Percentiles rank a stretch among this genome's conserved stretches.
phyloP scores from a whole-genome alignment of 2,113 vertebrate species.

The Corythaeola cristata region DNA sequence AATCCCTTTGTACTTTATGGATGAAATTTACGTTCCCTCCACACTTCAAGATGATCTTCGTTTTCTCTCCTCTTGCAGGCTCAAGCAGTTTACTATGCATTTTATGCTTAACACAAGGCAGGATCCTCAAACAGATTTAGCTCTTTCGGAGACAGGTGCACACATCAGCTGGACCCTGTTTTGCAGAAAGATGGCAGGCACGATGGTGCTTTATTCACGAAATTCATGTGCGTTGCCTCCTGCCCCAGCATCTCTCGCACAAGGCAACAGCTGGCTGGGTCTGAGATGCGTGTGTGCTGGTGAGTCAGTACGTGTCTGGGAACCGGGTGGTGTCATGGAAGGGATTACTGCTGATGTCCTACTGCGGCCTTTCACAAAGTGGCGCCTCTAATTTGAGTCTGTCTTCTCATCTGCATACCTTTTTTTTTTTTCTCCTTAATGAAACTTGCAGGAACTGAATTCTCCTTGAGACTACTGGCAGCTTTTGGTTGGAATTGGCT shows the following conservation, averaged over 20 bases:
- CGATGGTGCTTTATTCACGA: neutral
- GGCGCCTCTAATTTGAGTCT: neutral
- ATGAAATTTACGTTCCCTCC: neutral
- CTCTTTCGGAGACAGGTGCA: neutral
- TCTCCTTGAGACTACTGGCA: neutral
- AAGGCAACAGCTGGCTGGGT: neutral
- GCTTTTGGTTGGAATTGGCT: neutral
- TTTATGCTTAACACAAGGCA: neutral
- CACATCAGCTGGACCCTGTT: neutral
- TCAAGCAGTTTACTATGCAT: fast-evolving
- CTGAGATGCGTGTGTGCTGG: neutral
- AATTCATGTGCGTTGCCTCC: neutral
- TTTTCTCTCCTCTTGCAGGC: neutral
- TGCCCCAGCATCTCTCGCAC: neutral
- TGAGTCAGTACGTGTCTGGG: neutral
- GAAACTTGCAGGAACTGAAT: neutral
- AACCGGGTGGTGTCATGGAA: neutral
- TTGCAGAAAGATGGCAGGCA: neutral
- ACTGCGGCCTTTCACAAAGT: neutral
- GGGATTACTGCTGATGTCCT: neutral
- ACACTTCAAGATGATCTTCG: too few relatives aligned
- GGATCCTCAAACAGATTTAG: neutral
- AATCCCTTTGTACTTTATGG: neutral
- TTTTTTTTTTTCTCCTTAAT: neutral
- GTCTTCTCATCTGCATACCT: neutral